Conservation (phyloP, 1,140 invertebrate species). For the Drosophila teissieri region DNA sequence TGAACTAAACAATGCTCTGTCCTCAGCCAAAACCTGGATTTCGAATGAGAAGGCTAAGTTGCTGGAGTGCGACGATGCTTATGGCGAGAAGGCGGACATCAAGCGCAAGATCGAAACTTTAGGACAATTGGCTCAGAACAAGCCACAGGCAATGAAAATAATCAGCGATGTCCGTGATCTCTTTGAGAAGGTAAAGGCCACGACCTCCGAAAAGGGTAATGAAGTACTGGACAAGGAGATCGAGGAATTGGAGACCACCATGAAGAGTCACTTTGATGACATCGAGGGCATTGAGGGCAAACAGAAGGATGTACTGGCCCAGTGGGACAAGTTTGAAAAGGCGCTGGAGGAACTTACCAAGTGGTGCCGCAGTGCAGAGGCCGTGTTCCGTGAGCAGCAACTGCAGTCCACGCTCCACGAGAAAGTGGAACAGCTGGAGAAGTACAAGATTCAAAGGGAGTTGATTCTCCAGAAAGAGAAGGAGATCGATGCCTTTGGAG, state of each 20-base stretch:
- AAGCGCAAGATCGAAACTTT: slow-evolving; percentile 89
- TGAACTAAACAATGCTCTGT: slow-evolving; percentile 89
- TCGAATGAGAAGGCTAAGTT: slow-evolving; percentile 91
- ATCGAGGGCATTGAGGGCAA: slow-evolving; percentile 88
- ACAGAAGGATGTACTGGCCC: slow-evolving; percentile 90
- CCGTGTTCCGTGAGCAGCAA: slow-evolving; percentile 93
- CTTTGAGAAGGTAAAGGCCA: slow-evolving; percentile 89
- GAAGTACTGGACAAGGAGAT: slow-evolving; percentile 91
- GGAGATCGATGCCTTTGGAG: slow-evolving; percentile 94
- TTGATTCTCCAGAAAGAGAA: slow-evolving; percentile 91
- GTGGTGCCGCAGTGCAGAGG: slow-evolving; percentile 94
- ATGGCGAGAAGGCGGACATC: slow-evolving; percentile 93
- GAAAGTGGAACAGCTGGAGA: slow-evolving; percentile 91
- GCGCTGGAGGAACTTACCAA: slow-evolving; percentile 91
- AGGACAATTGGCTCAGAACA: slow-evolving; percentile 88
- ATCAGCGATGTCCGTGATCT: slow-evolving; percentile 89
- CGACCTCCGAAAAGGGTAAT: slow-evolving; percentile 92
- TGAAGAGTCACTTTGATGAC: slow-evolving; percentile 88
- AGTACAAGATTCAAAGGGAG: slow-evolving; percentile 90
- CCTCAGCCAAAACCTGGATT: slow-evolving; percentile 92
- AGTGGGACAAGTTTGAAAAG: slow-evolving; percentile 95
- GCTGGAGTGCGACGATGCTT: slow-evolving; percentile 90
- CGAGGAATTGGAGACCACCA: slow-evolving; percentile 88
- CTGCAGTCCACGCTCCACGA: slow-evolving; percentile 92
- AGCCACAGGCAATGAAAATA: slow-evolving; percentile 89